Evolutionary conservation across 2,113 vertebrate species (phyloP).

Genomic region (Cariama cristata): DNA sequence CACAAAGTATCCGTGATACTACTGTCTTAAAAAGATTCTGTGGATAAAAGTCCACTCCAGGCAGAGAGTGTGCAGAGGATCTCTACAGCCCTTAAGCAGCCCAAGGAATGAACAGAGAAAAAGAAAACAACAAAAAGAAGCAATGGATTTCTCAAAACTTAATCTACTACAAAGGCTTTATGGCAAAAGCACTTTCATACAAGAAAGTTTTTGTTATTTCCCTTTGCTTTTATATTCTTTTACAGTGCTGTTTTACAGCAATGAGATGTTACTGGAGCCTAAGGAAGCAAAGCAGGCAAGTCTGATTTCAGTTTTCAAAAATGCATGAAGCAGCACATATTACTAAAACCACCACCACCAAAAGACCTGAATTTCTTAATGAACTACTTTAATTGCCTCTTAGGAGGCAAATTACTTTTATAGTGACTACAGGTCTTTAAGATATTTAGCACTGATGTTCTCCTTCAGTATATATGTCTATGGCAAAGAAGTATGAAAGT

Average conservation of each 20-base stretch:
- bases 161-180: neutral
- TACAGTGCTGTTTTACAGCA: neutral
- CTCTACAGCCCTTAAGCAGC: neutral
- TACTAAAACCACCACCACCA: neutral
- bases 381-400: neutral
- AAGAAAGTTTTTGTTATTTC: neutral
- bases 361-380: neutral
- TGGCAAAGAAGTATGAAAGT: neutral
- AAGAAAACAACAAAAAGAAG: neutral
- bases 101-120: neutral
- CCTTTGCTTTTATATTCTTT: neutral
- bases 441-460: neutral
- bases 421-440: neutral
- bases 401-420: neutral
- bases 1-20: neutral
- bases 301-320: neutral
- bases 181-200: neutral
- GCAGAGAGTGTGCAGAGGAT: neutral
- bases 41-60: neutral
- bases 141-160: neutral
- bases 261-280: neutral
- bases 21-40: neutral
- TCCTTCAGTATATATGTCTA: neutral
- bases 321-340: neutral
- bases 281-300: neutral